Conservation (phyloP, 2,888 invertebrate species). For the Acleris sparsana region DNA sequence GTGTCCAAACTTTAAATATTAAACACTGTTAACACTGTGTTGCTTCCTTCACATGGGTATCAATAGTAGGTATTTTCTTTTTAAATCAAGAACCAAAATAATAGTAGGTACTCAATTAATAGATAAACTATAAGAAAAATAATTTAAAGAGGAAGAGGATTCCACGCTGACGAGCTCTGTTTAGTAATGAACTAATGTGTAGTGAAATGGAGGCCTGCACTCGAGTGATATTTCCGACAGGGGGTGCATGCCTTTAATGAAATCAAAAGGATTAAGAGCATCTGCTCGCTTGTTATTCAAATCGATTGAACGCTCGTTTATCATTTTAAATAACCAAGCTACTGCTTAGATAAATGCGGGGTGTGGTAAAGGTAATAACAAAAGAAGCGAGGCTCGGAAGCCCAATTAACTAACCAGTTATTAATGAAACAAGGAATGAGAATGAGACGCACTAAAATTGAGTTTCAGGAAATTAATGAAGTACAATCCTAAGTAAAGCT, state of each 20-base stretch:
- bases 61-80: no score
- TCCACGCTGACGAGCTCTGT: constrained; percentile 57
- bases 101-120: background rate
- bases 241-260: constrained; percentile 82
- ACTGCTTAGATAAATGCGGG: constrained; percentile 80
- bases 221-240: constrained; percentile 83
- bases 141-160: constrained; percentile 35
- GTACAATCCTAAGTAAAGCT: constrained; percentile 36
- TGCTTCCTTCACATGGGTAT: no score
- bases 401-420: constrained; percentile 76
- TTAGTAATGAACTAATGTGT: constrained; percentile 58
- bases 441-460: constrained; percentile 44
- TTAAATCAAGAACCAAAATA: no score
- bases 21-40: no score
- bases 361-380: constrained; percentile 77
- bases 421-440: constrained; percentile 59
- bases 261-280: constrained; percentile 84
- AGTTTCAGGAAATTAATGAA: constrained; percentile 45
- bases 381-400: constrained; percentile 72
- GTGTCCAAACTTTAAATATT: no score
- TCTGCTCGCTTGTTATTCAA: constrained; percentile 84
- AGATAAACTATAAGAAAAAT: background rate
- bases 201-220: constrained; percentile 66
- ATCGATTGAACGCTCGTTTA: constrained; percentile 82
- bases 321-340: constrained; percentile 79